Evolutionary conservation across 2,113 vertebrate species (phyloP).

Genomic region (Oncorhynchus gorbuscha): DNA sequence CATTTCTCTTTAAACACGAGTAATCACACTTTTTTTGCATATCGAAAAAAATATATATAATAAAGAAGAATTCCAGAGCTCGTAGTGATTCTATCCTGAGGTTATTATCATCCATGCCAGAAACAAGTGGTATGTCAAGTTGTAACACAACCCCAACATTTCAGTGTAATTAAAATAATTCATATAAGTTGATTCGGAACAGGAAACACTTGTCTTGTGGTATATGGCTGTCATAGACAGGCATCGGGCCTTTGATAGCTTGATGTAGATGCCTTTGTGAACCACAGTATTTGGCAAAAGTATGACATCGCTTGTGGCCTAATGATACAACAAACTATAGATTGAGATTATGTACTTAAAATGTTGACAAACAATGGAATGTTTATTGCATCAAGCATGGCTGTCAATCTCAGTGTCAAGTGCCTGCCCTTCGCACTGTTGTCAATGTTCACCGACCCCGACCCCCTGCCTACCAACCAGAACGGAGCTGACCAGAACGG

Average conservation of each 20-base stretch:
- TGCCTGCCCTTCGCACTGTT: neutral
- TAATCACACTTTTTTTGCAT: neutral
- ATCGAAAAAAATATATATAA: too few species aligned
- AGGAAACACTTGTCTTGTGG: neutral
- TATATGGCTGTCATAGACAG: too few species aligned
- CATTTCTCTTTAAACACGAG: neutral
- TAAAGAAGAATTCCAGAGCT: neutral
- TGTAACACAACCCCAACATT: slow-evolving; percentile 10
- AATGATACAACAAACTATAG: neutral
- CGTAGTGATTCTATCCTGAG: neutral
- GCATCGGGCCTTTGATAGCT: too few species aligned
- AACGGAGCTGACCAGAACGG: neutral
- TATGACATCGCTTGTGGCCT: too few species aligned
- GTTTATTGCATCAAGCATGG: neutral
- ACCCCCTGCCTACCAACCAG: neutral
- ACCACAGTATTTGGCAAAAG: too few species aligned
- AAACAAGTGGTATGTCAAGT: slow-evolving; percentile 9
- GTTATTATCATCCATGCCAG: neutral
- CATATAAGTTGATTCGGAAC: neutral
- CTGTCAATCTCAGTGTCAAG: neutral
- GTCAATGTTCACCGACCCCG: neutral
- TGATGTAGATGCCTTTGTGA: too few species aligned
- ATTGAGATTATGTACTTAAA: neutral
- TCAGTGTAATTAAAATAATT: neutral
- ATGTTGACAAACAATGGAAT: neutral